These are phyloP conservation scores for Pseudorectes ferrugineus DNA, from an alignment of 2,113 vertebrate species.

Conservation along the genomic window DNA sequence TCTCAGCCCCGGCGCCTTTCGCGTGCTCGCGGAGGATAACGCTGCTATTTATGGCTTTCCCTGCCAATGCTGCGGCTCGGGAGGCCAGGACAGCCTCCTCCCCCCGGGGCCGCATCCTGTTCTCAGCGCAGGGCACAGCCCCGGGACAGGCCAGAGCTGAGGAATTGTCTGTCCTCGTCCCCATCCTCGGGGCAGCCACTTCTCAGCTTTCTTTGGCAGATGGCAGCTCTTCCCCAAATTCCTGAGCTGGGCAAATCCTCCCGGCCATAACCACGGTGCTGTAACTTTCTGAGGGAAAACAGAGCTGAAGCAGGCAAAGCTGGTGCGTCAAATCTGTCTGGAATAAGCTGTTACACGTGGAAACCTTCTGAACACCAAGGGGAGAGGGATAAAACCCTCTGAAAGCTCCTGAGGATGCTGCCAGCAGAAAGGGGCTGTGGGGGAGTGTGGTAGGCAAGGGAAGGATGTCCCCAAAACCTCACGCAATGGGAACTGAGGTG, in stretches of 20 bases:
- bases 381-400: neutral
- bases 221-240: neutral
- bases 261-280: accelerated
- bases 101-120: neutral
- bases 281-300: neutral
- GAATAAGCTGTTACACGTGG: neutral
- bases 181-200: accelerated
- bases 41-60: neutral
- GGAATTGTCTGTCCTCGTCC: accelerated
- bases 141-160: accelerated
- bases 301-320: neutral
- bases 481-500: accelerated
- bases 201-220: accelerated
- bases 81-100: neutral
- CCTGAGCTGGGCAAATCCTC: neutral
- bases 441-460: too few relatives aligned
- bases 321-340: neutral
- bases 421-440: neutral
- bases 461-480: neutral
- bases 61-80: accelerated
- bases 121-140: accelerated
- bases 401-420: neutral
- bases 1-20: neutral
- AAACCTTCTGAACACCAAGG: neutral
- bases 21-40: accelerated